Conservation (phyloP, 1,140 invertebrate species). For the Myzus persicae region DNA sequence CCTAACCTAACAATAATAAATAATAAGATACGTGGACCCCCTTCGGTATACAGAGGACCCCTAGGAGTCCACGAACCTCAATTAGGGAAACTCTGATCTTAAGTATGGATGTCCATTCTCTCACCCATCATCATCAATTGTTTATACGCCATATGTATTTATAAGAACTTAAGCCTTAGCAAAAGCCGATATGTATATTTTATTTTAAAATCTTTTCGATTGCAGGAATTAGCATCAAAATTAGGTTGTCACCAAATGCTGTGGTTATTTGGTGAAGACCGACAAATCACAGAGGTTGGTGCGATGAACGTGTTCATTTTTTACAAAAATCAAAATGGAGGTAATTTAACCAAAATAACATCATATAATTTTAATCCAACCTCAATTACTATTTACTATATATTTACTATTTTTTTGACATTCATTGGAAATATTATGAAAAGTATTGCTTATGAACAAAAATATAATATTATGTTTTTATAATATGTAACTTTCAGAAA, state of each 20-base stretch:
- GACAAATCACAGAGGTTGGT: conserved; percentile 96
- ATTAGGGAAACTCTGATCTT: no score
- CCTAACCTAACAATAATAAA: no score
- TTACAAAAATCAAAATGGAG: conserved; percentile 87
- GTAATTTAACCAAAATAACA: conserved; percentile 67
- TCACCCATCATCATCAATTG: not conserved
- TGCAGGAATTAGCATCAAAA: conserved; percentile 76
- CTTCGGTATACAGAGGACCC: no score
- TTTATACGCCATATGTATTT: not conserved
- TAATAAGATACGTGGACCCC: no score
- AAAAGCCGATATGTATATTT: not conserved
- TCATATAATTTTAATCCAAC: not conserved
- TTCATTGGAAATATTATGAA: not conserved
- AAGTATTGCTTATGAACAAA: not conserved
- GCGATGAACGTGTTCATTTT: conserved; percentile 98
- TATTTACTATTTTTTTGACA: not conserved
- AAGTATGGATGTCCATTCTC: not conserved
- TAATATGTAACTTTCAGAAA: conserved; percentile 72
- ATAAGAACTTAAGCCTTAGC: not conserved
- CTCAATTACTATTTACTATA: not conserved
- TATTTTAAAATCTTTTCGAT: not conserved
- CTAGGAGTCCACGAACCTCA: no score
- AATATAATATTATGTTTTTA: conserved; percentile 54
- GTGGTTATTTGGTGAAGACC: conserved; percentile 95
- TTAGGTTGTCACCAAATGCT: conserved; percentile 93